Base-by-base conservation (phyloP, 2,797 vertebrate species). In the Holocentrus rufus region DNA sequence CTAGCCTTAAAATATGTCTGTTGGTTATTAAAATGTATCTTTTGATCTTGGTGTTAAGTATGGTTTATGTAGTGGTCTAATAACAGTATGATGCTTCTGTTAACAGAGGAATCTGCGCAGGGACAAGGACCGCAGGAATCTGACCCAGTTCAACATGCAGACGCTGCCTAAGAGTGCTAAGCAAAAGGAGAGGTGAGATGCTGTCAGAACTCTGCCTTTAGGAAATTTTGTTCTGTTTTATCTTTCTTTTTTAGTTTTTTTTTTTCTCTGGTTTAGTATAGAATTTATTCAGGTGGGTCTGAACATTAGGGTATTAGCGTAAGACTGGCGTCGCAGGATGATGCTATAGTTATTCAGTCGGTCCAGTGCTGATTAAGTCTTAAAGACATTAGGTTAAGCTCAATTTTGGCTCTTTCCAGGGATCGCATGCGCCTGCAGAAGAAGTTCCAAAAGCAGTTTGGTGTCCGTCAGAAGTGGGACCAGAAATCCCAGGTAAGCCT, bases 371-470 rank as follows among this genome's bases (percentile, higher is more conserved):
- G 0, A 1, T 22, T 7, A 18, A 6, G 46, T 20, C 0, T 1
- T 7, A 1, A 52, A 58, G 2, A 4, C 17, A 14, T 13, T 1
- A 14, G 15, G 34, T 47, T 36, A 23, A 44, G 3, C 13, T 31
- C 7, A 1, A 1, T 2, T n/a, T 49, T 59, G 42, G 69, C 34
- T 81, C 20, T 68, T 14, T 86, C 60, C 78, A 99, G 98, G 82
- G 98, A 99, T 87, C 96, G 98, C 22, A 95, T 98, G 90, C 95
- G 97, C 1, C 92, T 99, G 64, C 98, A 99, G 85, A 99, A 99
- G 89, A 99, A 99, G 90, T 99, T 98, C 85, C 98, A 99, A 87
- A 99, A 99, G 91, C 97, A 99, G 86, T 99, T 99, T 90, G 97
- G 98, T 22, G 97, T 98, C 47, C 95, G 97, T 76, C 97, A 98